Percentiles rank a stretch among this genome's conserved stretches.
phyloP scores from a whole-genome alignment of 2,113 vertebrate species.

The Leptobrachium ailaonicum region DNA sequence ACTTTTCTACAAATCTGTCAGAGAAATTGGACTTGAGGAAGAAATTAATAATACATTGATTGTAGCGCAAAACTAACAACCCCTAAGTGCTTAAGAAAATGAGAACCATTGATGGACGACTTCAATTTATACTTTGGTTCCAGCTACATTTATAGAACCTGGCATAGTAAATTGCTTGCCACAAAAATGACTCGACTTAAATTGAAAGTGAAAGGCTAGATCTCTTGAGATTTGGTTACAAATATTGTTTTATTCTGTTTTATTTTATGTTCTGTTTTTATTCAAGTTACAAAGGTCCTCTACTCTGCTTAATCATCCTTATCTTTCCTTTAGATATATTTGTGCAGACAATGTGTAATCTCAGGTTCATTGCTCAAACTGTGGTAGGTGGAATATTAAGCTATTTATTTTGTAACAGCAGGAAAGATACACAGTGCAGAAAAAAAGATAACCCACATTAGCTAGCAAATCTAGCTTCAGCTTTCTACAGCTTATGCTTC shows the following conservation, averaged over 20 bases:
- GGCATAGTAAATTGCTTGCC: slow-evolving; percentile 16
- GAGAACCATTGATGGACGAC: slow-evolving; percentile 48
- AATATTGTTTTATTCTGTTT: slow-evolving; percentile 16
- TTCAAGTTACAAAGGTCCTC: slow-evolving; percentile 43
- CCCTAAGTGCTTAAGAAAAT: slow-evolving; percentile 65
- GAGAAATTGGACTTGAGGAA: slow-evolving; percentile 58
- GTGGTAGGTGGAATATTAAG: slow-evolving; percentile 53
- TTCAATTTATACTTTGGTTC: slow-evolving; percentile 22
- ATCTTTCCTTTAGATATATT: slow-evolving; percentile 52
- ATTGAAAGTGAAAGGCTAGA: slow-evolving; percentile 27
- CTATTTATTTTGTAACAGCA: slow-evolving; percentile 59
- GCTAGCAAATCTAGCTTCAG: slow-evolving; percentile 52
- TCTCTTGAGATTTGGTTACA: slow-evolving; percentile 28
- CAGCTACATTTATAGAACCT: slow-evolving; percentile 15
- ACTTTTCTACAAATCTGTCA: slow-evolving; percentile 58
- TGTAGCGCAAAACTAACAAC: slow-evolving; percentile 65
- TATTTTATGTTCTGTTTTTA: slow-evolving; percentile 12
- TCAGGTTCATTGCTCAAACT: slow-evolving; percentile 59
- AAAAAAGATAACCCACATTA: slow-evolving; percentile 47
- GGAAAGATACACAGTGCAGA: slow-evolving; percentile 48
- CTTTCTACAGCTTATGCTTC: slow-evolving; percentile 53
- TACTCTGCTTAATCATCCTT: slow-evolving; percentile 52
- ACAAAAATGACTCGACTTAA: slow-evolving; percentile 16
- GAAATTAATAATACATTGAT: slow-evolving; percentile 71
- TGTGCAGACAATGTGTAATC: slow-evolving; percentile 31